phyloP scores from a whole-genome alignment of 2,113 vertebrate species.

The Pampusana beccarii region DNA sequence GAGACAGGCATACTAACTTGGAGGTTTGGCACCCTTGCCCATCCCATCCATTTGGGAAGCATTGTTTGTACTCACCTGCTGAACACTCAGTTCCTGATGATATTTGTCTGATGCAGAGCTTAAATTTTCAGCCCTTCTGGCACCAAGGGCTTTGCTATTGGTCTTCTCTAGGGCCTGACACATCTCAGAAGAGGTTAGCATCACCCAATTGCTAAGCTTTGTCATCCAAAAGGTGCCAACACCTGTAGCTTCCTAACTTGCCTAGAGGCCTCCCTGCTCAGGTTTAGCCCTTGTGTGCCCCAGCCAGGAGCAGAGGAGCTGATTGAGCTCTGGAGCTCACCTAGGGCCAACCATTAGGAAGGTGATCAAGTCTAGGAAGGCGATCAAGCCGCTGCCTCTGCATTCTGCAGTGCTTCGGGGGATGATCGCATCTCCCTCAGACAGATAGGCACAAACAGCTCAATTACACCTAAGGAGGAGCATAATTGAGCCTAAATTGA shows the following conservation, averaged over 20 bases:
- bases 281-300: background rate
- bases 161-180: background rate
- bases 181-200: background rate
- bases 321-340: background rate
- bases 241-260: background rate
- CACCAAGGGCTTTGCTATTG: background rate
- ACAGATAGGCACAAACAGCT: conserved; percentile 19
- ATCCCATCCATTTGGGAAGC: background rate
- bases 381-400: background rate
- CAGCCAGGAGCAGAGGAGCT: background rate
- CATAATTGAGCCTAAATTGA: conserved; percentile 73
- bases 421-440: background rate
- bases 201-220: background rate
- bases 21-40: background rate
- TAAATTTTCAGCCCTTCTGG: background rate
- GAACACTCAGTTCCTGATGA: accelerated
- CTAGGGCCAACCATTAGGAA: background rate
- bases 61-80: background rate
- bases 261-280: background rate
- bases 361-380: background rate
- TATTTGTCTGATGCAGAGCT: accelerated
- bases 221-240: background rate
- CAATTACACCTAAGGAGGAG: conserved; percentile 73
- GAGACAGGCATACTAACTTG: background rate
- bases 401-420: background rate